These are phyloP conservation scores for Hemitrygon akajei DNA, from an alignment of 2,797 vertebrate genomes.

Conservation along the genomic window DNA sequence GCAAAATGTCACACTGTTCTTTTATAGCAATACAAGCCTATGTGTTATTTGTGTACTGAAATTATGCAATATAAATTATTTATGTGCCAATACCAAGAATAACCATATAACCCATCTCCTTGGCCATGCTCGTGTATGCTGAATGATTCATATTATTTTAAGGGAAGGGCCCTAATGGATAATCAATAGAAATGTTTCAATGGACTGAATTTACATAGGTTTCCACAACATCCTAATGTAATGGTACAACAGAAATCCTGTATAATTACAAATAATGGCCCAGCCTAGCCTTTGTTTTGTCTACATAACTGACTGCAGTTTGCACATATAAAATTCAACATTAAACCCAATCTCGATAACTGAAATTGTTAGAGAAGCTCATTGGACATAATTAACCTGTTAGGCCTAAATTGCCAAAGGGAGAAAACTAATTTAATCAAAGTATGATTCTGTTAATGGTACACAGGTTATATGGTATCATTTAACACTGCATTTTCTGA, in stretches of 20 bases:
- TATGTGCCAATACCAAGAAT: background rate
- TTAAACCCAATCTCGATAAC: background rate
- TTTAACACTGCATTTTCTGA: background rate
- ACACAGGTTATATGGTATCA: background rate
- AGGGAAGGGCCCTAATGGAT: background rate
- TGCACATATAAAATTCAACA: background rate
- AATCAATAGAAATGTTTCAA: background rate
- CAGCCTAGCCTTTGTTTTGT: background rate
- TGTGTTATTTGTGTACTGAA: background rate
- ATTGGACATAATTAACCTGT: background rate
- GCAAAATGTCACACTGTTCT: background rate
- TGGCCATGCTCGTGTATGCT: background rate
- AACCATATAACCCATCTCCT: background rate
- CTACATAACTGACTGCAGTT: background rate
- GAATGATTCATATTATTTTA: background rate
- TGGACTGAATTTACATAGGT: background rate
- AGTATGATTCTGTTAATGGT: background rate
- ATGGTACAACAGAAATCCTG: background rate
- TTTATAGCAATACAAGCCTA: background rate
- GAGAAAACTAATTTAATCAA: conserved; percentile 20
- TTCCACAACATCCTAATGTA: background rate
- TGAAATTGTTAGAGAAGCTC: background rate
- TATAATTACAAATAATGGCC: background rate
- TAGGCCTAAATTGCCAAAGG: background rate
- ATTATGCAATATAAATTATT: background rate